Evolutionary conservation across 2,888 invertebrate genomes (phyloP).

Genomic region (Thereva nobilitata): DNA sequence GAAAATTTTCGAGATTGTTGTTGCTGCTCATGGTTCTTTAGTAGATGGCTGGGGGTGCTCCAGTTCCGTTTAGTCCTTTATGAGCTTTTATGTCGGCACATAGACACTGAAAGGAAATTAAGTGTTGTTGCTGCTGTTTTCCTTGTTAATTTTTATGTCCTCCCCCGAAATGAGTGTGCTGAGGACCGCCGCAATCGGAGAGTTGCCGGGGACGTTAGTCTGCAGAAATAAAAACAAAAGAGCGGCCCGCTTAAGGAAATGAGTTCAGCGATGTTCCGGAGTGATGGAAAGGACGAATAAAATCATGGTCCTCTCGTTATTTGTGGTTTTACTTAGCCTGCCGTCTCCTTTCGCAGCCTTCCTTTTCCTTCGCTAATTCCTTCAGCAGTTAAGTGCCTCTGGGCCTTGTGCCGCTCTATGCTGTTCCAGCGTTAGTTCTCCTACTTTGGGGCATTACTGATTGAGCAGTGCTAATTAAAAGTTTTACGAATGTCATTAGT

Average conservation of each 20-base stretch:
- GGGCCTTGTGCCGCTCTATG: conserved; percentile 11
- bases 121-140: conserved; percentile 41
- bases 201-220: conserved; percentile 6
- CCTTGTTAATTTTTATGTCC: conserved; percentile 42
- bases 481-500: conserved; percentile 34
- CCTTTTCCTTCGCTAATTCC: conserved; percentile 12
- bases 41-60: conserved; percentile 15
- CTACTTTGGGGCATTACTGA: conserved; percentile 21
- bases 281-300: conserved; percentile 39
- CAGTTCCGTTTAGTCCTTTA: conserved; percentile 34
- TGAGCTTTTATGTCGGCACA: conserved; percentile 37
- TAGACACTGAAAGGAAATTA: conserved; percentile 38
- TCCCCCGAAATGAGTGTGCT: conserved; percentile 31
- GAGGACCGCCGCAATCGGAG: conserved; percentile 20
- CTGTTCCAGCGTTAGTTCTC: conserved; percentile 21
- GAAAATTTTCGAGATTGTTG: conserved; percentile 34
- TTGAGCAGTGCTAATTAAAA: conserved; percentile 35
- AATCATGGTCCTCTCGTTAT: conserved; percentile 40
- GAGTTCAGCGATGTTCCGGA: conserved; percentile 35
- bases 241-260: conserved; percentile 36
- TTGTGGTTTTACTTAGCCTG: conserved; percentile 34
- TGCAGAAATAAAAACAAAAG: conserved; percentile 38
- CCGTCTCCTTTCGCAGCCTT: conserved; percentile 14
- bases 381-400: conserved; percentile 20
- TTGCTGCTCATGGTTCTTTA: conserved; percentile 9